Conservation (phyloP, 2,888 invertebrate genomes). For the Koerneria pararmatus region DNA sequence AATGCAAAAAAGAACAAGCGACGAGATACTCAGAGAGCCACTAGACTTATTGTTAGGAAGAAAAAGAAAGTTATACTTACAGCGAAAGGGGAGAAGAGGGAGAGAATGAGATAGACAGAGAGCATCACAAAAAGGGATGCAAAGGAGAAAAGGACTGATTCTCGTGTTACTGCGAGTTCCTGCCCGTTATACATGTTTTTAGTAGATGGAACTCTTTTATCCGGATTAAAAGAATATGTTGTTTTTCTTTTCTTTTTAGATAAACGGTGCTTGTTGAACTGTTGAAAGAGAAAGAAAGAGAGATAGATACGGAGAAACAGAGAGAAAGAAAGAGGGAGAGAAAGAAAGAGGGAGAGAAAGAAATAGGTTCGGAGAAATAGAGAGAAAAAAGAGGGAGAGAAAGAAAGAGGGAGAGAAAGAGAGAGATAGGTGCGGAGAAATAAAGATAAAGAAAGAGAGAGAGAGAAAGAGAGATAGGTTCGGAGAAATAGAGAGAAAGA, state of each 20-base stretch:
- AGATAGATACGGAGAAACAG: background rate
- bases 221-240: too few species aligned
- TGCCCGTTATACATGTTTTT: background rate
- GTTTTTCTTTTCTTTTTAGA: too few species aligned
- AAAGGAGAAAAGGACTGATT: background rate
- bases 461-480: slow-evolving; percentile 3
- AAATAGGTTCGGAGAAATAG: background rate
- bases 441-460: background rate
- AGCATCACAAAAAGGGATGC: background rate
- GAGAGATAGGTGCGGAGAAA: slow-evolving; percentile 3
- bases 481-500: background rate
- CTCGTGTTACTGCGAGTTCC: background rate
- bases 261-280: too few species aligned
- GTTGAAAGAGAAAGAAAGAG: slow-evolving; percentile 14
- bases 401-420: background rate
- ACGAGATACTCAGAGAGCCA: too few species aligned
- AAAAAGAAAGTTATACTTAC: too few species aligned
- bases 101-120: background rate
- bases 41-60: too few species aligned
- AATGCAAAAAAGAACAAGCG: too few species aligned
- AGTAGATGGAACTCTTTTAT: background rate
- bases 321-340: background rate
- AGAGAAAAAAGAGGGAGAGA: slow-evolving; percentile 1
- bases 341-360: slow-evolving; percentile 1
- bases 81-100: background rate